These are phyloP conservation scores for Spicauda simplicius DNA, from an alignment of 2,888 invertebrate genomes.

Conservation along the genomic window DNA sequence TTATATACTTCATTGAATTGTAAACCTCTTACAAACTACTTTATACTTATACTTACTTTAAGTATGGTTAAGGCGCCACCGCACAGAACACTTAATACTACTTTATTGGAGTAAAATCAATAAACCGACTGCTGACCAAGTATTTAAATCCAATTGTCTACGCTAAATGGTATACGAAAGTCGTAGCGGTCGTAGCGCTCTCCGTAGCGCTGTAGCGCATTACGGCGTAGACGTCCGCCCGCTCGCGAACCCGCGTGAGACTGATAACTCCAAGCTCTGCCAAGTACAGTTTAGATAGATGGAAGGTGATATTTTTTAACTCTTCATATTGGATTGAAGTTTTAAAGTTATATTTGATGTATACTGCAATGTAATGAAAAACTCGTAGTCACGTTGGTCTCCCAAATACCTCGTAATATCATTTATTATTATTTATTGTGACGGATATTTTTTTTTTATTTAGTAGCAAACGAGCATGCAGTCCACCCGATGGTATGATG, in stretches of 20 bases:
- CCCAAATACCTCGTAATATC: no score
- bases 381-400: no score
- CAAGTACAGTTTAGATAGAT: conserved; percentile 12
- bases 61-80: not conserved
- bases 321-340: conserved; percentile 1
- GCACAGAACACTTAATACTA: conserved; percentile 14
- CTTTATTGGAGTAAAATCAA: conserved; percentile 7
- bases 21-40: conserved; percentile 19
- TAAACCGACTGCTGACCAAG: not conserved
- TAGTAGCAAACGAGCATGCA: no score
- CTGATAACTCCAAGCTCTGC: conserved; percentile 48
- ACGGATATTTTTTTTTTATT: no score
- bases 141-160: conserved; percentile 16
- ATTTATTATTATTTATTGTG: no score
- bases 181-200: conserved; percentile 15
- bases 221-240: conserved; percentile 67
- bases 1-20: conserved; percentile 4
- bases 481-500: no score
- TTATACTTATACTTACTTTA: conserved; percentile 18
- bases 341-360: not conserved
- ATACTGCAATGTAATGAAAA: no score
- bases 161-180: conserved; percentile 13
- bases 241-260: conserved; percentile 55
- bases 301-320: conserved; percentile 23
- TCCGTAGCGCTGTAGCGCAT: conserved; percentile 38